Evolutionary conservation across 2,797 vertebrate species (phyloP), one percentile per base, ranked within the genome.

Genomic region (Ceyx erithaca): DNA sequence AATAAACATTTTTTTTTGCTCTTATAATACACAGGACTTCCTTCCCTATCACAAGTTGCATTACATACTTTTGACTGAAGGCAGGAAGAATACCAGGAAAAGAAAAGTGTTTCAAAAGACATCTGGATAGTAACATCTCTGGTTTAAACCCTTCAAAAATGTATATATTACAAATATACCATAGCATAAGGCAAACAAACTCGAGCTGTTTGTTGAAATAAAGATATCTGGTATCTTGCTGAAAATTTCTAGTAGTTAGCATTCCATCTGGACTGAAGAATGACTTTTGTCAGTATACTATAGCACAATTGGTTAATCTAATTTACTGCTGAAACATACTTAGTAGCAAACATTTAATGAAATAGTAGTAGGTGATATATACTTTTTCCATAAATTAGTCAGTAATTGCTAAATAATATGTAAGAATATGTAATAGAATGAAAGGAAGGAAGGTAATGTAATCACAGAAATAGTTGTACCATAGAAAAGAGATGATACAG

Each of bases 1-100:
- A 83, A 85, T 58, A 93, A 89, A 73, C 16, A 23, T 21, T 71
- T 91, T 37, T 37, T 37, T 89, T 93, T 92, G 3, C 17, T 82
- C 22, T 51, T 88, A 62, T 41, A 58, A 71, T 58, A 52, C 26
- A 66, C 22, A 89, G 26, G 69, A 90, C 90, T 87, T 90, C 17
- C 37, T 71, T 70, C 30, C 41, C 45, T 71, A 26, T 75, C 2
- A 1, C 23, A 61, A 80, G 85, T 92, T 93, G 49, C 46, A 54
- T 80, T 82, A 82, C 52, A 51, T 33, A 80, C 37, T 89, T 94
- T 46, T 89, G 52, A 78, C 49, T 77, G 33, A 95, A 90, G 81
- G 57, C 45, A 89, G 33, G 49, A 88, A 66, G 12, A 64, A 70
- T 30, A 90, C n/a, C 26, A 80, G 52, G 49, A 76, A 89, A 87